Evolutionary conservation across 2,888 invertebrate genomes (phyloP).

Genomic region (Zootermopsis nevadensis): DNA sequence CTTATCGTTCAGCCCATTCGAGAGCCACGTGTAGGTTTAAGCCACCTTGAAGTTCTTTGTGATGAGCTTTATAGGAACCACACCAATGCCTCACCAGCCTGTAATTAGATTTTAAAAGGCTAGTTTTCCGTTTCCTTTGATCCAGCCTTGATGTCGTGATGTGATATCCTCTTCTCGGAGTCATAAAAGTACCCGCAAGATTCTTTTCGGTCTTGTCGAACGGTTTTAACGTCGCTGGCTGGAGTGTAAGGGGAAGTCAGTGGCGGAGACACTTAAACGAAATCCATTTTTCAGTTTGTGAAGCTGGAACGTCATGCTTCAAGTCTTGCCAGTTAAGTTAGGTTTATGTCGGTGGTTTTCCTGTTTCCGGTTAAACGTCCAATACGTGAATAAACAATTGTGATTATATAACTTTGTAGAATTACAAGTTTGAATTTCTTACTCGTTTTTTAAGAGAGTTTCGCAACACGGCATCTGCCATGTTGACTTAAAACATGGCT

Average conservation of each 20-base stretch:
- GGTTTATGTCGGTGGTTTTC: slow-evolving; percentile 5
- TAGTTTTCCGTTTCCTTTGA: too few relatives aligned
- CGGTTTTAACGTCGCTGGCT: background rate
- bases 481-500: too few relatives aligned
- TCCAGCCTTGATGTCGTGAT: too few relatives aligned
- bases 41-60: too few relatives aligned
- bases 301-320: background rate
- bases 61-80: too few relatives aligned
- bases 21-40: too few relatives aligned
- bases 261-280: background rate
- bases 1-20: too few relatives aligned
- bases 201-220: background rate
- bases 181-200: background rate
- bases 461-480: too few relatives aligned
- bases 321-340: background rate
- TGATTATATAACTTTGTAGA: background rate
- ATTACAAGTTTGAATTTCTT: too few relatives aligned
- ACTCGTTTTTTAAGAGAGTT: too few relatives aligned
- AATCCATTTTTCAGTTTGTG: background rate
- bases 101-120: too few relatives aligned
- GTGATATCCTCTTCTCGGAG: background rate
- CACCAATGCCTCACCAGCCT: too few relatives aligned
- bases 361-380: background rate
- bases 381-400: background rate
- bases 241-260: background rate